Base-by-base conservation (phyloP, 1,140 invertebrate species). In the Macrocentrus cingulum region DNA sequence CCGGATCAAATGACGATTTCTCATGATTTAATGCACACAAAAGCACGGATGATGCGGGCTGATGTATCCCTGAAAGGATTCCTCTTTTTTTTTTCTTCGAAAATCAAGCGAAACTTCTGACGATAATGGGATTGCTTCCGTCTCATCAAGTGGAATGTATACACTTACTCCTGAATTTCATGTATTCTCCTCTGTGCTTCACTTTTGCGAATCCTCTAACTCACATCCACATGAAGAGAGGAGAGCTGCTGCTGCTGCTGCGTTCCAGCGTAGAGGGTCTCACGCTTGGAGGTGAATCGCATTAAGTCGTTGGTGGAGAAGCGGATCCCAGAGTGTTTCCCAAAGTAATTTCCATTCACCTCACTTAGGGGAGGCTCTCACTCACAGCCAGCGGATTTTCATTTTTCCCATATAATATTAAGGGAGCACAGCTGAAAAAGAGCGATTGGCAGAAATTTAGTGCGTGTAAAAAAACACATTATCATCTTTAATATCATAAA, bases 51-150 rank as follows among this genome's bases (percentile, higher is more conserved):
- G 4, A 29, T 9, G 4, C 25, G 4, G 25, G 25, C 25, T 5
- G 9, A 29, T 29, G 25, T 29, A 9, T 29, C 4, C 25, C 18
- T 18, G 13, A 46, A 55, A 55, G n/a, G n/a, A n/a, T n/a, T n/a
- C n/a, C n/a, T n/a, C n/a, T n/a, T n/a, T n/a, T n/a, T n/a, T n/a
- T n/a, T n/a, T n/a, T 34, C 46, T 55, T 55, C 15, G 15, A 55
- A 55, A 55, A 45, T 55, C 42, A 45, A 15, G 11, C 6, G 42
- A 46, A 55, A 55, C 42, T 55, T 55, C 41, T 25, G 22, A 19
- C 32, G 44, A 56, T 56, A 56, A 56, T 56, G 48, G 44, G 54
- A 56, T 56, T 34, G 44, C 32, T 55, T 56, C 54, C 32, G 25
- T 56, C 20, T 32, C 42, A 56, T 56, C 54, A 13, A 56, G 54